Evolutionary conservation across 1,140 invertebrate genomes (phyloP).

Genomic region (Arctopsyche grandis): DNA sequence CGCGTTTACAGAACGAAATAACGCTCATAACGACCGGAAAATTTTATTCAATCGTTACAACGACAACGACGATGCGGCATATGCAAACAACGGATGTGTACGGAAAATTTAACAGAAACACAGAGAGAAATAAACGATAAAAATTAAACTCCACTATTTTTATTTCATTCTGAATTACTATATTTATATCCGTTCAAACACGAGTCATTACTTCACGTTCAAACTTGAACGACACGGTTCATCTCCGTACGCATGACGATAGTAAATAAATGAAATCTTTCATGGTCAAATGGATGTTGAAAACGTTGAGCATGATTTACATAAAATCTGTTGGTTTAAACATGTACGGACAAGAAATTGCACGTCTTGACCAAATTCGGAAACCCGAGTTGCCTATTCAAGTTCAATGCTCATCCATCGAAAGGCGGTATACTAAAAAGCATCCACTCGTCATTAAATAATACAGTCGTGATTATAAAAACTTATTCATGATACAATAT

Average conservation of each 20-base stretch:
- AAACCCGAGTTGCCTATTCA: not conserved
- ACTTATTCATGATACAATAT: too few relatives aligned
- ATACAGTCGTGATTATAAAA: too few relatives aligned
- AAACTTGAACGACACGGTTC: too few relatives aligned
- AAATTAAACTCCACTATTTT: not conserved
- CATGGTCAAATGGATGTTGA: too few relatives aligned
- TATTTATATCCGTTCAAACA: too few relatives aligned
- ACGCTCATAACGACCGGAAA: not conserved
- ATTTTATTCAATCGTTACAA: not conserved
- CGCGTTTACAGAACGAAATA: not conserved
- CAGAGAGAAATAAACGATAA: not conserved
- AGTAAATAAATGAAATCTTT: too few relatives aligned
- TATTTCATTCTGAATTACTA: too few relatives aligned
- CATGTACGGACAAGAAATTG: constrained; percentile 10
- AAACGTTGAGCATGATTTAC: constrained; percentile 4
- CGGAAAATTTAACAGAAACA: not conserved
- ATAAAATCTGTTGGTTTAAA: not conserved
- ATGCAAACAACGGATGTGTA: not conserved
- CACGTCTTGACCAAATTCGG: not conserved
- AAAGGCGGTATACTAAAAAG: too few relatives aligned
- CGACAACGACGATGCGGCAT: not conserved
- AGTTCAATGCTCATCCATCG: too few relatives aligned
- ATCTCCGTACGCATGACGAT: too few relatives aligned
- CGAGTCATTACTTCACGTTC: too few relatives aligned
- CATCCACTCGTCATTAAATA: too few relatives aligned